Conservation (phyloP, 2,113 vertebrate genomes). For the Gallinago media region DNA sequence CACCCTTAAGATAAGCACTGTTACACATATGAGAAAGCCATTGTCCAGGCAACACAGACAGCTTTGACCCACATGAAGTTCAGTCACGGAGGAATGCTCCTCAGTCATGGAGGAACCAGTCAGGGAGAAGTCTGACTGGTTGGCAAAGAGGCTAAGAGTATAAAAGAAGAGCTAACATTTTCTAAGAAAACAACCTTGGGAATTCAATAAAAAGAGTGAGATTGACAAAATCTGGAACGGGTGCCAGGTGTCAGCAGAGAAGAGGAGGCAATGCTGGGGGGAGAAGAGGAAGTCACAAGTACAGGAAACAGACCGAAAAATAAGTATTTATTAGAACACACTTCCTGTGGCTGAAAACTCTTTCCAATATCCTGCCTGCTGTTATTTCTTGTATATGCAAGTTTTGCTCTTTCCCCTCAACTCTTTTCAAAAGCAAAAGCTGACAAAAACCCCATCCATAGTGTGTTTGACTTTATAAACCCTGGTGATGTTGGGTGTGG, state of each 20-base stretch:
- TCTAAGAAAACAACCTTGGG: neutral
- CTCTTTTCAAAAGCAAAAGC: neutral
- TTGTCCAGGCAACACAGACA: neutral
- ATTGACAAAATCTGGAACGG: neutral
- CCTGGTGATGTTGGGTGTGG: neutral
- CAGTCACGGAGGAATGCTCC: accelerated
- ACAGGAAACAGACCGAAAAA: neutral
- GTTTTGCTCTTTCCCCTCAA: neutral
- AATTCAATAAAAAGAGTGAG: neutral
- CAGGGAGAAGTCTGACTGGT: too few species aligned
- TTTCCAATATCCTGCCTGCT: neutral
- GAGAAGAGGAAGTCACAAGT: neutral
- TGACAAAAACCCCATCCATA: accelerated
- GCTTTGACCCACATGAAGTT: neutral
- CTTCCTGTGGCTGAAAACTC: neutral
- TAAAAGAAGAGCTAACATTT: neutral
- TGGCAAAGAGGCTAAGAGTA: neutral
- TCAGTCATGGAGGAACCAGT: too few species aligned
- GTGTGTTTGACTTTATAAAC: neutral
- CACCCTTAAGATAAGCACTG: neutral
- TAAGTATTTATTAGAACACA: neutral
- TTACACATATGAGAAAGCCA: neutral
- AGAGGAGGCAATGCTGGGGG: neutral
- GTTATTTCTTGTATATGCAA: neutral
- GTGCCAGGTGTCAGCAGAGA: neutral